Percentiles rank a stretch among this genome's conserved stretches.
These are phyloP conservation scores for Ischnus inquisitorius DNA, from an alignment of 2,888 invertebrate species.

Conservation along the genomic window DNA sequence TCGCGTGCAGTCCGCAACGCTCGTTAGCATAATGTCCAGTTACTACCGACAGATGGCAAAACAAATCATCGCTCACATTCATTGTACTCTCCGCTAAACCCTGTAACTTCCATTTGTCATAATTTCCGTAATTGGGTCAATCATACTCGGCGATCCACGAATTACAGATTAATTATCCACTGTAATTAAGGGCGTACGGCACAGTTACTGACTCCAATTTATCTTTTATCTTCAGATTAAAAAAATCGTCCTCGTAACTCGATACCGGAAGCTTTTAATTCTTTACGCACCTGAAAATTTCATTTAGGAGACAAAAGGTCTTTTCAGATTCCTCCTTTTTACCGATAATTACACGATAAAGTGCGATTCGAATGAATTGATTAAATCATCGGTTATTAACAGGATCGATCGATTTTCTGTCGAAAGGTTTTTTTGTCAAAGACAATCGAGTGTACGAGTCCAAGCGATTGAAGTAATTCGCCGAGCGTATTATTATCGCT, in stretches of 20 bases:
- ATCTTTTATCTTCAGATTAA: background rate
- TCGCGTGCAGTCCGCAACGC: conserved; percentile 31
- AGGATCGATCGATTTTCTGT: too few species aligned
- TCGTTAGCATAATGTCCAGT: conserved; percentile 36
- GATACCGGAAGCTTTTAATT: too few species aligned
- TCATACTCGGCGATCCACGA: background rate
- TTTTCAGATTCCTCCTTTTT: too few species aligned
- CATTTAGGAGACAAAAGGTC: too few species aligned
- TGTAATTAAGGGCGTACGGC: background rate
- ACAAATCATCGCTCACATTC: background rate
- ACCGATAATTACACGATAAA: too few species aligned
- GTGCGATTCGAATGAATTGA: too few species aligned
- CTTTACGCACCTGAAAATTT: too few species aligned
- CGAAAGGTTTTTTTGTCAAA: background rate
- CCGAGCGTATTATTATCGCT: conserved; percentile 10
- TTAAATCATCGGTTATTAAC: too few species aligned
- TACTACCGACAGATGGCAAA: background rate
- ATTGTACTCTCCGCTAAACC: background rate
- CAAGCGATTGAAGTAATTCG: conserved; percentile 6
- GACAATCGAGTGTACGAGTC: conserved; percentile 8
- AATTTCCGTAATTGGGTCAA: conserved; percentile 13
- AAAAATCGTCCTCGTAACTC: background rate
- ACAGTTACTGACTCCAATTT: background rate
- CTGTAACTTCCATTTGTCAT: background rate
- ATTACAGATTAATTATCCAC: background rate